Base-by-base conservation (phyloP, 2,888 invertebrate genomes). In the Oscheius sp. region DNA sequence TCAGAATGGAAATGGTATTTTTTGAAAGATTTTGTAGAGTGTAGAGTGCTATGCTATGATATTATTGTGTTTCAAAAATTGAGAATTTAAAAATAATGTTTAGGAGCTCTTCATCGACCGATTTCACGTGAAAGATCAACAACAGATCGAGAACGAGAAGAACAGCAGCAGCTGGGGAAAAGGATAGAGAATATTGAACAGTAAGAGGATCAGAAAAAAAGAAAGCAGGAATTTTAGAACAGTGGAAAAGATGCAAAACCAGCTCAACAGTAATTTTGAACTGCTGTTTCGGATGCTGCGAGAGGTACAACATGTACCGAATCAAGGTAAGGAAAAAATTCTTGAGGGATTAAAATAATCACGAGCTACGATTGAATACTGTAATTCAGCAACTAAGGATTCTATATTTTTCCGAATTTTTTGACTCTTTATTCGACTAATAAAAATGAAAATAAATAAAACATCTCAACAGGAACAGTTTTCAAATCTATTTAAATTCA, bases 121-220 rank as follows among this genome's bases (percentile, higher is more conserved):
- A 14, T 64, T 14, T 14, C 14, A n/a, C n/a, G 51, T n/a, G 64
- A 64, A 51, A 50, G 28, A 24, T 38, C 64, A 28, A 33, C 47
- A 1, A 62, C 26, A n/a, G 45, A 45, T 3, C 8, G 56, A 30
- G 66, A 22, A 14, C 30, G 64, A 45, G 41, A 44, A 20, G 56
- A 70, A n/a, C 79, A 71, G 44, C 50, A 64, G 20, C 67, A 73
- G 51, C 59, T 80, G 51, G 73, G 70, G 26, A 59, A 65, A 28
- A 62, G 79, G 30, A 47, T 80, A 50, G 79, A 79, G 51, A 73
- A 64, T 38, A 80, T 80, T 36, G 79, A 79, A 66, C 47, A 61
- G 79, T 78, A 38, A 57, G 73, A 47, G 22, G 12, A 12, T 14
- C 14, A 9, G 28, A n/a, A 1, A 9, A 17, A 24, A 6, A 26